Percentiles rank a stretch among this genome's conserved stretches.
These are phyloP conservation scores for Ciconia stormi DNA, from an alignment of 2,113 vertebrate species.

Conservation along the genomic window DNA sequence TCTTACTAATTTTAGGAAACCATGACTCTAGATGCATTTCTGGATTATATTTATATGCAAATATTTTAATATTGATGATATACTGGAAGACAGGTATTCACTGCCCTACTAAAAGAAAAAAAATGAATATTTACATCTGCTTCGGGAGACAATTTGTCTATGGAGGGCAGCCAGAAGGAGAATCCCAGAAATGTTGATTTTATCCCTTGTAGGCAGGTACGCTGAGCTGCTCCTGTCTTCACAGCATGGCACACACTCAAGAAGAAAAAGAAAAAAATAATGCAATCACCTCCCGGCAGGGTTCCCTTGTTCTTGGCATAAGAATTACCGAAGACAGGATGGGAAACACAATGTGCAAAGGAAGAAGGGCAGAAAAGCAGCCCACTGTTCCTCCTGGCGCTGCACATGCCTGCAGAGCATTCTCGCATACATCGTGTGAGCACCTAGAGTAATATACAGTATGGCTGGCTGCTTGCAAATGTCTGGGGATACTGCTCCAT, in stretches of 20 bases:
- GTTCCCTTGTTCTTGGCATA: background rate
- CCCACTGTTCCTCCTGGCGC: background rate
- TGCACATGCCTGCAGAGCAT: background rate
- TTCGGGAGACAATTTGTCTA: background rate
- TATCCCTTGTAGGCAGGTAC: slow-evolving; percentile 15
- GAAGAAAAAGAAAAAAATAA: slow-evolving; percentile 23
- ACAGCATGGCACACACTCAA: background rate
- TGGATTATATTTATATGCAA: slow-evolving; percentile 24
- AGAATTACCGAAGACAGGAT: background rate
- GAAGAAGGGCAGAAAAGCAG: background rate
- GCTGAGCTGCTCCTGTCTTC: background rate
- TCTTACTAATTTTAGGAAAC: slow-evolving; percentile 1
- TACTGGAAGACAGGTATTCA: background rate
- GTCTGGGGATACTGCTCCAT: background rate
- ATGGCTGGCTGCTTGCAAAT: background rate
- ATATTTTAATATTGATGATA: slow-evolving; percentile 9
- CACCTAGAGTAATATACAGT: background rate
- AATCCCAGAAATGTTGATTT: slow-evolving; percentile 23
- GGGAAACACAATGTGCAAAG: background rate
- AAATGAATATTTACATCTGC: background rate
- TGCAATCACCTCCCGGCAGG: slow-evolving; percentile 13
- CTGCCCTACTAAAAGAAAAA: background rate
- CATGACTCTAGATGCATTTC: background rate
- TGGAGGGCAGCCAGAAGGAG: background rate
- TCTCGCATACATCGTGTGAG: accelerated